A percentile compares a stretch with the other conserved stretches of the same genome.
These are phyloP conservation scores for Phoxinus dragarum DNA, from an alignment of 2,797 vertebrate genomes.

Conservation along the genomic window DNA sequence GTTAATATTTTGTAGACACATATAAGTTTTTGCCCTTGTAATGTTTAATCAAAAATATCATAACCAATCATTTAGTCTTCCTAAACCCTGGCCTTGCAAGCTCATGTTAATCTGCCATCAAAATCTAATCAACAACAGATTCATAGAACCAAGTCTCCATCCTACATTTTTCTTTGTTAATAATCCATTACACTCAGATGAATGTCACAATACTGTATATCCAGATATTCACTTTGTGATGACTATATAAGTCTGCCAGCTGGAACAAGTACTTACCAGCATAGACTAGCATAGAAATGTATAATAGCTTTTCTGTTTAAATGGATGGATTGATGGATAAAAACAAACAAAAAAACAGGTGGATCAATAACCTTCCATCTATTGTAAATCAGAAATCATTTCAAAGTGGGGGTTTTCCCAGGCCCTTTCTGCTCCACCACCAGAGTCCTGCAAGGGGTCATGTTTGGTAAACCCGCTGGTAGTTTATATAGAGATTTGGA, in stretches of 20 bases:
- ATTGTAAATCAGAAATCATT: neutral
- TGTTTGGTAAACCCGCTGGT: no score
- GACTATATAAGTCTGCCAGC: neutral
- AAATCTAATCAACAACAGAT: no score
- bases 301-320: neutral
- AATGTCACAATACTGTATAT: neutral
- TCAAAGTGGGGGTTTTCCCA: no score
- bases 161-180: no score
- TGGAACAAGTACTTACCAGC: neutral
- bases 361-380: neutral
- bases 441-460: no score
- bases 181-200: neutral
- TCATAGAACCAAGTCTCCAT: no score
- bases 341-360: neutral
- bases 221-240: neutral
- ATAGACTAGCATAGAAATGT: neutral
- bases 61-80: no score
- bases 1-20: no score
- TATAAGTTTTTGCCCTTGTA: no score
- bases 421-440: neutral
- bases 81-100: no score
- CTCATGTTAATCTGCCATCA: no score
- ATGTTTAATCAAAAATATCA: no score
- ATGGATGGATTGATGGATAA: neutral
- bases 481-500: neutral